These are phyloP conservation scores for Temnothorax longispinosus DNA, from an alignment of 1,140 invertebrate genomes.

Conservation along the genomic window DNA sequence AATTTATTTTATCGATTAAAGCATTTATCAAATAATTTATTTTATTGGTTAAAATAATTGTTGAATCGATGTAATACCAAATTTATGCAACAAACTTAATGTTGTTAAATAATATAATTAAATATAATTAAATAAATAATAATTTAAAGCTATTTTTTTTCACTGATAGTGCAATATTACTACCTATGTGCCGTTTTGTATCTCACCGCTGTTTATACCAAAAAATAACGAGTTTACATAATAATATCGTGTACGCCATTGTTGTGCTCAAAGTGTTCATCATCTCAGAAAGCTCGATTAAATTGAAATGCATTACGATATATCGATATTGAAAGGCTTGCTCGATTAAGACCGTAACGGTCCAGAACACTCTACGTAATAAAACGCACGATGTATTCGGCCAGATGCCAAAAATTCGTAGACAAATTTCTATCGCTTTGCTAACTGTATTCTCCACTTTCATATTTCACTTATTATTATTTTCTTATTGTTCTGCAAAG, in stretches of 20 bases:
- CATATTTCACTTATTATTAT: not conserved
- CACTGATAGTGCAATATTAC: not conserved
- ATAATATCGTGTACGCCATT: not conserved
- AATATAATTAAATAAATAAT: not conserved
- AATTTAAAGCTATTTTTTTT: not conserved
- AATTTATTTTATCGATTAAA: too few relatives aligned
- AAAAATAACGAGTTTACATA: slow-evolving; percentile 17
- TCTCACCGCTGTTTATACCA: slow-evolving; percentile 39
- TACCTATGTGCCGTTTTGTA: not conserved
- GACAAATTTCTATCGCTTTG: not conserved
- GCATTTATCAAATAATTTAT: not conserved
- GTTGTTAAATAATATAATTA: not conserved
- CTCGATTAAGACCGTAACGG: not conserved
- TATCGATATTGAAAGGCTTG: slow-evolving; percentile 22
- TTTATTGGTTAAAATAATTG: not conserved
- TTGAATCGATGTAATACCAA: not conserved
- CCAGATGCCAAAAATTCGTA: slow-evolving; percentile 37
- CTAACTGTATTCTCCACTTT: not conserved
- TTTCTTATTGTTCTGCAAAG: not conserved
- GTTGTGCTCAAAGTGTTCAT: not conserved
- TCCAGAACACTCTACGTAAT: slow-evolving; percentile 8
- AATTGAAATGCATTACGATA: not conserved
- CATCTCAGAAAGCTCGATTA: not conserved
- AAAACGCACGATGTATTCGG: not conserved
- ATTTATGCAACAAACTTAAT: not conserved